Evolutionary conservation across 2,113 vertebrate species (phyloP), one percentile per base, ranked within the genome.

Genomic region (Oncorhynchus mykiss): DNA sequence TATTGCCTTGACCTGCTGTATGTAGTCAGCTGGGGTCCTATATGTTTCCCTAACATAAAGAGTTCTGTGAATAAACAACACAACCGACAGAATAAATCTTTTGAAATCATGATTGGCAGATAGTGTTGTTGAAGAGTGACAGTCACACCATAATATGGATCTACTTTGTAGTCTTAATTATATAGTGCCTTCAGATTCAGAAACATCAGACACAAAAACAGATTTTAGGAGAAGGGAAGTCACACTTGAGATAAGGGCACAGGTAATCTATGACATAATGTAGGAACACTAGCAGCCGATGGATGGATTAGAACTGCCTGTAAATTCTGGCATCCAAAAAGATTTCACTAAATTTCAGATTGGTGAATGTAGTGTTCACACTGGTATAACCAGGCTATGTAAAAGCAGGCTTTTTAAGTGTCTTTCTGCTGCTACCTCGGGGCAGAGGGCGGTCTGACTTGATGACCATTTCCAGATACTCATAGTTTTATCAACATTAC

Each of bases 141-240:
- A 29, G 45, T 60, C 16, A 57, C 59, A 51, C n/a, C 29, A 13
- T 74, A 45, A 3, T 80, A 64, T 80, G 72, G 70, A 72, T 78
- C 16, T 60, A 24, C 39, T 73, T 70, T 70, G 31, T 70, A 74
- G 66, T 48, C 60, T 60, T 59, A 60, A 67, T 39, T 67, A 84
- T 93, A 94, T 93, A 93, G 93, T 93, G 92, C 92, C 75, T 68
- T 80, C 76, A 80, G 78, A 78, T 84, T 51, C 49, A 54, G 51
- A 5, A n/a, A 62, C n/a, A 60, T 60, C 49, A 54, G 45, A 12
- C 29, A 71, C 81, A 64, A 85, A 70, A 54, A 77, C 16, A 59
- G 54, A 66, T 60, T 11, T 67, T 59, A 77, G 29, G 65, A 69
- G 14, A 54, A 54, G 71, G 78, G 54, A 72, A 73, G 82, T 70